Conservation (phyloP, 1,140 invertebrate species). For the Camponotus pennsylvanicus region DNA sequence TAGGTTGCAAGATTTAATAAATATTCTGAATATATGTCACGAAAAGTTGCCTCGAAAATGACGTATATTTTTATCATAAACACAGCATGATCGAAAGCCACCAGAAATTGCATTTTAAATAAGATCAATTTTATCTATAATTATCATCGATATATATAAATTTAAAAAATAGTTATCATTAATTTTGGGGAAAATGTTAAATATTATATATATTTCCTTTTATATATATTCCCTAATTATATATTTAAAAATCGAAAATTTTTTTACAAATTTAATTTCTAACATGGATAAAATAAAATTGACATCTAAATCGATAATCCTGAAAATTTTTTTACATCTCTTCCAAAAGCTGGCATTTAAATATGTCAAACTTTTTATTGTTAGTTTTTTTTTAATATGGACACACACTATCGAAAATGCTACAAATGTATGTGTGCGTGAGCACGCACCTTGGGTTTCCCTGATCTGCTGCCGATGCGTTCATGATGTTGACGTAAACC, state of each 20-base stretch:
- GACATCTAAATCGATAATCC: background rate
- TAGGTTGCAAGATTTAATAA: background rate
- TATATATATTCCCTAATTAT: background rate
- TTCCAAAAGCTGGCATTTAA: background rate
- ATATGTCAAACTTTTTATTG: background rate
- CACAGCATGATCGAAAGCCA: no score
- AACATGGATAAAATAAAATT: background rate
- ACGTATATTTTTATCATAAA: no score
- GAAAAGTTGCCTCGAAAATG: background rate
- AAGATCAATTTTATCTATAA: background rate
- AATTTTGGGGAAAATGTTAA: background rate
- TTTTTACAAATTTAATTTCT: conserved; percentile 21
- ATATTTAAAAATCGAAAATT: background rate
- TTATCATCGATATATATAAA: conserved; percentile 6
- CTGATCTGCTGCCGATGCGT: conserved; percentile 75
- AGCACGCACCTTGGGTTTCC: conserved; percentile 77
- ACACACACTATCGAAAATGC: background rate
- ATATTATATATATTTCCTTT: background rate
- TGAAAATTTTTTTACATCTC: background rate
- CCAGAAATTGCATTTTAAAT: no score
- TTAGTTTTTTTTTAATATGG: background rate
- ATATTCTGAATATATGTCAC: background rate
- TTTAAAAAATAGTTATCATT: background rate
- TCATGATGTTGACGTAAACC: conserved; percentile 89
- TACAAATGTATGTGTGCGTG: background rate